phyloP scores from a whole-genome alignment of 1,140 invertebrate species.

The Drosophila albomicans region DNA sequence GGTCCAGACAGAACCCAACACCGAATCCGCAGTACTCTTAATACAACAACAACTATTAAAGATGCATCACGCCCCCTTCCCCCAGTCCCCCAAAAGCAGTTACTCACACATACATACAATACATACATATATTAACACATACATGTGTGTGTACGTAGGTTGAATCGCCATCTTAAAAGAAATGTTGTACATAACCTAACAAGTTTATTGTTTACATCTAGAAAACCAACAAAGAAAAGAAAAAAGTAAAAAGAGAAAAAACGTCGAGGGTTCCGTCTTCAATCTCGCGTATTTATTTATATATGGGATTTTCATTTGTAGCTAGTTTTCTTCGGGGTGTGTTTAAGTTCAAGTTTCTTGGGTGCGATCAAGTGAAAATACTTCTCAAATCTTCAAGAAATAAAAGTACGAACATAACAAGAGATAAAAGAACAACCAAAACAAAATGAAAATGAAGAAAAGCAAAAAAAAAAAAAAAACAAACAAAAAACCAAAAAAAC shows the following conservation, averaged over 20 bases:
- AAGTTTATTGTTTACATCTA: slow-evolving; percentile 42
- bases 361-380: slow-evolving; percentile 25
- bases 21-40: slow-evolving; percentile 21
- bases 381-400: slow-evolving; percentile 1
- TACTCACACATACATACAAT: slow-evolving; percentile 11
- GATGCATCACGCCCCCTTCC: slow-evolving; percentile 35
- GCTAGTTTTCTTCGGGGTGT: slow-evolving; percentile 33
- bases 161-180: slow-evolving; percentile 39
- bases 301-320: slow-evolving; percentile 39
- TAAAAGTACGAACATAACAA: slow-evolving; percentile 1
- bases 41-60: slow-evolving; percentile 11
- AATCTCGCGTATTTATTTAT: slow-evolving; percentile 43
- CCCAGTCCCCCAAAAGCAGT: slow-evolving; percentile 7
- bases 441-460: slow-evolving; percentile 20
- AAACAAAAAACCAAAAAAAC: slow-evolving; percentile 38
- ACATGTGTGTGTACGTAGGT: slow-evolving; percentile 27
- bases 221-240: not conserved
- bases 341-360: slow-evolving; percentile 46
- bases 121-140: slow-evolving; percentile 10
- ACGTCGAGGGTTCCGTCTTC: slow-evolving; percentile 45
- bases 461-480: too few relatives aligned
- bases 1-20: slow-evolving; percentile 34
- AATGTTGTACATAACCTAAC: slow-evolving; percentile 75
- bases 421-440: not conserved
- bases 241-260: not conserved